Evolutionary conservation across 2,888 invertebrate genomes (phyloP), one percentile per base, ranked within the genome.

Genomic region (Eupithecia abbreviata): DNA sequence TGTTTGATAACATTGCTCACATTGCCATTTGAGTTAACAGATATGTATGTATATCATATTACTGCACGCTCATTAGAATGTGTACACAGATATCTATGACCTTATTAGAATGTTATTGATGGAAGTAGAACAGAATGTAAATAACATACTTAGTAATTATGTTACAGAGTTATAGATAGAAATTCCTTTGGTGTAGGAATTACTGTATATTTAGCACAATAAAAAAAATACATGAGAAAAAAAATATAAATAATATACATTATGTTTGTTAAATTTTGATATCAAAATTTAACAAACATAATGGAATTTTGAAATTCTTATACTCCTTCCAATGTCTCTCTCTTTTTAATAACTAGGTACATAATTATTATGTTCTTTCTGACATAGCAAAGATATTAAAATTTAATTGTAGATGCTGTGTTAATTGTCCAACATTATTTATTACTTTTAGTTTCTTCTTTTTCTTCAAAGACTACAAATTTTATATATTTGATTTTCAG

Each of bases 401-500:
- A 47, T 47, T 10, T 9, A 47, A 47, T 10, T 47, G 10, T 47
- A 45, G 45, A 7, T 47, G 47, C 47, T 47, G 47, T 47, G 9
- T 47, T 9, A 47, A 47, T 47, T 47, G 2, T 12, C 47, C 12
- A 47, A 10, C 10, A 47, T 47, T 47, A 47, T 3, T 49, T 12
- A 12, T 12, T 30, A 30, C 30, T 30, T 1, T 1, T 30, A 30
- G 30, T 30, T 30, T 30, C 30, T 30, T 15, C 4, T 55, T 5
- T 4, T 4, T 41, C 12, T 43, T 66, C 43, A 41, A 6, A 18
- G 30, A 65, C 9, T 41, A 15, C 6, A 42, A 41, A n/a, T n/a
- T 47, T 10, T 49, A 18, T 51, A 51, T 51, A 0, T 41, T 77
- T 51, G 68, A 42, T 77, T 96, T 96, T 81, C 92, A 97, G 98